Percentiles rank a stretch among this genome's conserved stretches.
phyloP scores from a whole-genome alignment of 2,113 vertebrate genomes.

The Ginglymostoma cirratum region DNA sequence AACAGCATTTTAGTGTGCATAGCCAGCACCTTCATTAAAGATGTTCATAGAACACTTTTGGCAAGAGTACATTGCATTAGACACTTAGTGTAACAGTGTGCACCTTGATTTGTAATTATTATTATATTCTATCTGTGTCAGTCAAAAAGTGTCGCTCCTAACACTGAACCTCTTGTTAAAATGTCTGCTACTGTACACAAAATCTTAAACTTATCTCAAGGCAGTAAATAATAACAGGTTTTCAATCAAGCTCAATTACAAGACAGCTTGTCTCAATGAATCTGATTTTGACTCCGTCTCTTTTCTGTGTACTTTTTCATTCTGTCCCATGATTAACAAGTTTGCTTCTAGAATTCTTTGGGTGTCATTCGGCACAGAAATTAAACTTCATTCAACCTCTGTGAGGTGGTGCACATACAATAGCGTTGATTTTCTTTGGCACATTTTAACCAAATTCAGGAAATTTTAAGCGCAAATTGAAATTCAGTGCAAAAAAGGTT shows the following conservation, averaged over 20 bases:
- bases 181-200: not conserved
- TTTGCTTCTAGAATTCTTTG: not conserved
- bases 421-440: not conserved
- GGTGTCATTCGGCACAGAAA: not conserved
- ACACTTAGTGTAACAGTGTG: not conserved
- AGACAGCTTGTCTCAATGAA: not conserved
- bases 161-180: conserved; percentile 9
- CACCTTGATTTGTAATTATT: not conserved
- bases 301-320: not conserved
- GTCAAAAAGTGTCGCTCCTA: not conserved
- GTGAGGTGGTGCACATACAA: not conserved
- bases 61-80: not conserved
- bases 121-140: not conserved
- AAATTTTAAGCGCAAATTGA: not conserved
- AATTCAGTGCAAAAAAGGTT: not conserved
- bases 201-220: not conserved
- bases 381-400: not conserved
- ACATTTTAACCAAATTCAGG: not conserved
- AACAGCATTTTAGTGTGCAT: not conserved
- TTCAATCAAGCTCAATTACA: not conserved
- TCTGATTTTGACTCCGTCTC: not conserved
- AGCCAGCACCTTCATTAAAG: not conserved
- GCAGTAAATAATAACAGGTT: not conserved
- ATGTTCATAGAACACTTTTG: not conserved
- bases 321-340: not conserved